Conservation (phyloP, 1,140 invertebrate genomes). For the Drosophila takahashii region DNA sequence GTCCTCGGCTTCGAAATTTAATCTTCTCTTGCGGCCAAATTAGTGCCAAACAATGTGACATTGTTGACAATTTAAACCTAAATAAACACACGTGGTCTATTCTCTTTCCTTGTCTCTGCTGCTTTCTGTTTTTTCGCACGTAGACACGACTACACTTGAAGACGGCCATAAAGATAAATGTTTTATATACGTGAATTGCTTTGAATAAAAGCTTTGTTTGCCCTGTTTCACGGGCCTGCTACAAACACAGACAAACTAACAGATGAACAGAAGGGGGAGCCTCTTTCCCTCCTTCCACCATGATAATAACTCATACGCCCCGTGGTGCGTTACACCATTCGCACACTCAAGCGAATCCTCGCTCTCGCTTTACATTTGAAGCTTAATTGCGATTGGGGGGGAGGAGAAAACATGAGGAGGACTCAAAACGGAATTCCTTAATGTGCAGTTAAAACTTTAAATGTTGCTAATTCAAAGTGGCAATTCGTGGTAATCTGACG, state of each 20-base stretch:
- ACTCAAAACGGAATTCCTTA: slow-evolving; percentile 32
- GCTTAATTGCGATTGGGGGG: slow-evolving; percentile 67
- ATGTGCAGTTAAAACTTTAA: slow-evolving; percentile 47
- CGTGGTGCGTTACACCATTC: slow-evolving; percentile 27
- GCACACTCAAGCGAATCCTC: slow-evolving; percentile 16
- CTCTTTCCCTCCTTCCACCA: not conserved
- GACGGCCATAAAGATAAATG: slow-evolving; percentile 82
- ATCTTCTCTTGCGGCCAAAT: slow-evolving; percentile 38
- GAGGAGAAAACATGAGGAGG: slow-evolving; percentile 8
- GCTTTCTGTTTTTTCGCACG: slow-evolving; percentile 12
- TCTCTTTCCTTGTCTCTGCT: no score
- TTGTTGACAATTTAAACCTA: slow-evolving; percentile 61
- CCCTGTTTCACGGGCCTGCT: slow-evolving; percentile 60
- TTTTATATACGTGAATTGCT: slow-evolving; percentile 82
- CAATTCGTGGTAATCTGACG: slow-evolving; percentile 22
- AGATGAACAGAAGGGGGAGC: slow-evolving; percentile 22
- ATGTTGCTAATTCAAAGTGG: slow-evolving; percentile 27
- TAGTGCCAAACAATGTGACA: slow-evolving; percentile 54
- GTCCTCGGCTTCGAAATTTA: slow-evolving; percentile 13
- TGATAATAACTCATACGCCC: slow-evolving; percentile 72
- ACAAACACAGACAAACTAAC: slow-evolving; percentile 39
- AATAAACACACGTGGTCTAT: slow-evolving; percentile 49
- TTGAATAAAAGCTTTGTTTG: slow-evolving; percentile 79
- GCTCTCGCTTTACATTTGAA: slow-evolving; percentile 56
- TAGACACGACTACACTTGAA: slow-evolving; percentile 65